phyloP scores from a whole-genome alignment of 2,113 vertebrate species.

The Ranitomeya imitator region DNA sequence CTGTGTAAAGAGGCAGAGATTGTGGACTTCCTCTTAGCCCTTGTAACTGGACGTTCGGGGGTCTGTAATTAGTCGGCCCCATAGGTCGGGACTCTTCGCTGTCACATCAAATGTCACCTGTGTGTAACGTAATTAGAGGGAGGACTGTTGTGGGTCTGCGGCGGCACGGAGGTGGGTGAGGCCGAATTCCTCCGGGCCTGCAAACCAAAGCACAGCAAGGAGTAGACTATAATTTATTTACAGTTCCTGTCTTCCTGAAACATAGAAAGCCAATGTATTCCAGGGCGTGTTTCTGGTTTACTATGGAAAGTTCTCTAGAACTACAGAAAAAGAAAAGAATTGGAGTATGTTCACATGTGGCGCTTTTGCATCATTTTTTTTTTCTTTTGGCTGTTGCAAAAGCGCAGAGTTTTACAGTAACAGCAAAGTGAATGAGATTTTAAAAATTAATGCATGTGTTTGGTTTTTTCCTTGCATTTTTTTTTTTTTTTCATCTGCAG shows the following conservation, averaged over 20 bases:
- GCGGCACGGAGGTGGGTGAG: background rate
- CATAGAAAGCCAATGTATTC: background rate
- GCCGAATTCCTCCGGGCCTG: background rate
- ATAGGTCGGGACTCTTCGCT: background rate
- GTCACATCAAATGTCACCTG: constrained; percentile 14
- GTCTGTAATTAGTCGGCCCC: constrained; percentile 4
- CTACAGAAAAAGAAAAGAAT: no score
- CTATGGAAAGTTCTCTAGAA: background rate
- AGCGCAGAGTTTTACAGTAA: no score
- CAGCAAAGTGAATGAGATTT: no score
- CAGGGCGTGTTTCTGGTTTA: background rate
- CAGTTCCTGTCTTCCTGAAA: background rate
- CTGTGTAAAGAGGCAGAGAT: background rate
- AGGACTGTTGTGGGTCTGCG: background rate
- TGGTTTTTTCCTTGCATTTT: no score
- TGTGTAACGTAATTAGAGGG: constrained; percentile 13
- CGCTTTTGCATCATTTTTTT: no score
- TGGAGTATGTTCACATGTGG: no score
- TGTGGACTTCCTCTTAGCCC: constrained; percentile 33
- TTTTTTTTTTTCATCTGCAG: no score
- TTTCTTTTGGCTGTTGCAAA: no score
- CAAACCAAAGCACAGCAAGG: background rate
- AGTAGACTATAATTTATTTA: background rate
- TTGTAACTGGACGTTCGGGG: background rate
- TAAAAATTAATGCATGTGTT: no score